Evolutionary conservation across 1,140 invertebrate species (phyloP), one percentile per base, ranked within the genome.

Genomic region (Drosophila ogumai): DNA sequence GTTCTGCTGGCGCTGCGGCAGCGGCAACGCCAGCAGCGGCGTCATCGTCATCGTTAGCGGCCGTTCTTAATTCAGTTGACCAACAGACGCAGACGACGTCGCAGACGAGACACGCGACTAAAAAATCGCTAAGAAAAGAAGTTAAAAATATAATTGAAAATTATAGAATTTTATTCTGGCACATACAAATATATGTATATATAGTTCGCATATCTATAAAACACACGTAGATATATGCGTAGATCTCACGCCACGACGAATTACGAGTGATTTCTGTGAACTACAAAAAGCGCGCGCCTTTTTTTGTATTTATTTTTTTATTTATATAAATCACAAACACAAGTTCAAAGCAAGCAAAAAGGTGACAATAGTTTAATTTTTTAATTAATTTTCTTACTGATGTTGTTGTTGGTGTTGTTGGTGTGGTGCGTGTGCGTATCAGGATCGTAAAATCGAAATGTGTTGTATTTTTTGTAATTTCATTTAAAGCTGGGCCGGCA

Each of bases 41-140:
- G 74, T 58, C 49, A 40, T 22, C 56, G 56, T 59, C 55, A 77
- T 63, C 59, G 68, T 40, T 40, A 58, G 64, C 69, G 72, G 80
- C 63, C 90, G 82, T 90, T 90, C 79, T 91, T 91, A 91, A 91
- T 86, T 91, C 82, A 91, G 90, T 91, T 91, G 90, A 91, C 90
- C 90, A 91, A 88, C 88, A 91, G 76, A 86, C 88, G 74, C 88
- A 91, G 78, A 84, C 90, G 75, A 75, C 81, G 80, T 78, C 72
- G 75, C 82, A 76, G 75, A 82, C 74, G 77, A 78, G 79, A 90
- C 90, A 86, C 90, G 84, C 81, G 85, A 90, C 81, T 75, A 71
- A 77, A 71, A 75, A 74, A 54, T 46, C 52, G 55, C 28, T 44
- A 57, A 28, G 63, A 55, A 69, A 64, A 71, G 22, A 58, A 71